Evolutionary conservation across 2,888 invertebrate genomes (phyloP).

Genomic region (Dynastes hyllus): DNA sequence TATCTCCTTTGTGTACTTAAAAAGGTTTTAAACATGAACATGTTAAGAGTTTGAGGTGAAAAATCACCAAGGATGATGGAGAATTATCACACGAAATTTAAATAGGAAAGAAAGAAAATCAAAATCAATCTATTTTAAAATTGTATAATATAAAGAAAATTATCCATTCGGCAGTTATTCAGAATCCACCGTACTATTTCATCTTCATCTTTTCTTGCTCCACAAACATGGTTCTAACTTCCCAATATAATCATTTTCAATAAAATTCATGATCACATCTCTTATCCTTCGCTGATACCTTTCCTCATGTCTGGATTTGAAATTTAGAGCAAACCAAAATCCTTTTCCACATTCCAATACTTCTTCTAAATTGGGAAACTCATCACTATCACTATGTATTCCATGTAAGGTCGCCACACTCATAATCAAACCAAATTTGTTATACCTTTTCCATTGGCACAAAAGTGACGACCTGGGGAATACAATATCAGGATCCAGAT

Average conservation of each 20-base stretch:
- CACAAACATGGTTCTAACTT: constrained; percentile 12
- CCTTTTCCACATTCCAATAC: constrained; percentile 5
- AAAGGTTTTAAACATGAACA: too few species aligned
- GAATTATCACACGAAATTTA: too few species aligned
- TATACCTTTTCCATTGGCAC: constrained; percentile 39
- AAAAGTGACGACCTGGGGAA: constrained; percentile 21
- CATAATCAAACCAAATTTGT: constrained; percentile 47
- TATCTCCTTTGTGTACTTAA: too few species aligned
- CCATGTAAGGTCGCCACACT: constrained; percentile 32
- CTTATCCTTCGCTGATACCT: constrained; percentile 32
- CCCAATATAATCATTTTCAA: constrained; percentile 24
- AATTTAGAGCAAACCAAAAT: constrained; percentile 45
- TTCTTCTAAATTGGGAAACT: constrained; percentile 40
- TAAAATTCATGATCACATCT: constrained; percentile 45
- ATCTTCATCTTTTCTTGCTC: neutral
- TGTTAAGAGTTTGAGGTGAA: too few species aligned
- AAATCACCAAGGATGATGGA: too few species aligned
- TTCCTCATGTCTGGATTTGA: constrained; percentile 35
- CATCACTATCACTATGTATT: constrained; percentile 32
- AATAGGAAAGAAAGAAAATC: too few species aligned
- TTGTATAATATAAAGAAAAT: too few species aligned
- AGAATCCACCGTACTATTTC: neutral
- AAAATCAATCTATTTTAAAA: too few species aligned
- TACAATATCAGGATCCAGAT: constrained; percentile 5
- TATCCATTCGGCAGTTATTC: too few species aligned